phyloP scores from a whole-genome alignment of 2,113 vertebrate species.

The Jacana jacana region DNA sequence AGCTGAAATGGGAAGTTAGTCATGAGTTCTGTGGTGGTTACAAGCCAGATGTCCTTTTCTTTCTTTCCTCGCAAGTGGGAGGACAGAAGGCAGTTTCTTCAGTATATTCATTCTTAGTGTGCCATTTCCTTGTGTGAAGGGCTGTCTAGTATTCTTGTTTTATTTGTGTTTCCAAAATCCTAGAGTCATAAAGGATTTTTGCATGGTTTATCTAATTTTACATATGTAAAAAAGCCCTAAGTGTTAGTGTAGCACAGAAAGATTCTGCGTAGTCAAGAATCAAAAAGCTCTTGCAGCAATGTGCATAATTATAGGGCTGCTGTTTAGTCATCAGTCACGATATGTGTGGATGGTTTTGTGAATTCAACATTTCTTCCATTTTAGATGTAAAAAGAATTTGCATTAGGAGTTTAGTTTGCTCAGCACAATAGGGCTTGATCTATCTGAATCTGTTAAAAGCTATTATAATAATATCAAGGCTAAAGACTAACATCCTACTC shows the following conservation, averaged over 20 bases:
- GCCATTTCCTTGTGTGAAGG: background rate
- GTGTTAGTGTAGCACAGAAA: background rate
- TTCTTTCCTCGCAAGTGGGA: background rate
- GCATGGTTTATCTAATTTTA: background rate
- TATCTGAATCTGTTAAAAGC: background rate
- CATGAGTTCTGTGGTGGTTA: slow-evolving; percentile 29
- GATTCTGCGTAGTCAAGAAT: background rate
- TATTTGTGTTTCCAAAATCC: background rate
- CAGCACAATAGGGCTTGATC: background rate
- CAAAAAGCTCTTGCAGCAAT: slow-evolving; percentile 13
- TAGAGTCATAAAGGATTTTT: background rate
- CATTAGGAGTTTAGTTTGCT: background rate
- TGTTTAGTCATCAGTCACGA: slow-evolving; percentile 32
- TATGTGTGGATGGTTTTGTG: background rate
- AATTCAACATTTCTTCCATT: background rate
- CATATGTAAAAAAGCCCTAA: background rate
- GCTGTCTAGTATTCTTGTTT: background rate
- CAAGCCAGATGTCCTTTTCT: slow-evolving; percentile 5
- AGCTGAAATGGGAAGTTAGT: slow-evolving; percentile 59
- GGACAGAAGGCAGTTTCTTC: background rate
- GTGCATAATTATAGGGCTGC: slow-evolving; percentile 24
- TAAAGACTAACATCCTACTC: background rate
- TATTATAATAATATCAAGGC: background rate
- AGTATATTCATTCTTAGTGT: background rate
- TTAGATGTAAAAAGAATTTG: background rate